A percentile compares a stretch with the other conserved stretches of the same genome.
Evolutionary conservation across 2,888 invertebrate genomes (phyloP).

Genomic region (Drosophila anomelani): DNA sequence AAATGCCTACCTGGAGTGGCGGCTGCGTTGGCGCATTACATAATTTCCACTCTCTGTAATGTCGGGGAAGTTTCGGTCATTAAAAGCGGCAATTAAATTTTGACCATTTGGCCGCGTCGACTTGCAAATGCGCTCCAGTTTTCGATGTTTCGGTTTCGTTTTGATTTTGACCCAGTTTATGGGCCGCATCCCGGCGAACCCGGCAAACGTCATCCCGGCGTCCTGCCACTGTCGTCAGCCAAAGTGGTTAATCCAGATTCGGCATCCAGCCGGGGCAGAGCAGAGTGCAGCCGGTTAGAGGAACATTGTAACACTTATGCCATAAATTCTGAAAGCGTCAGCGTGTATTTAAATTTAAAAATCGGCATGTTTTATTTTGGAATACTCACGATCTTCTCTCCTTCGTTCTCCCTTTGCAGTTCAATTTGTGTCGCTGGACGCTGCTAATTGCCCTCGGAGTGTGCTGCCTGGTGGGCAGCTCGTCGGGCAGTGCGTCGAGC

Average conservation of each 20-base stretch:
- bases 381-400: slow-evolving; percentile 22
- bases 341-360: slow-evolving; percentile 39
- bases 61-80: slow-evolving; percentile 72
- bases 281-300: slow-evolving; percentile 39
- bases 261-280: slow-evolving; percentile 6
- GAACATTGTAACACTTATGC: slow-evolving; percentile 56
- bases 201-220: slow-evolving; percentile 48
- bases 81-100: slow-evolving; percentile 63
- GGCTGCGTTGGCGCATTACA: slow-evolving; percentile 56
- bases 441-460: slow-evolving; percentile 51
- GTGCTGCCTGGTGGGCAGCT: slow-evolving; percentile 46
- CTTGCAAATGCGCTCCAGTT: slow-evolving; percentile 77
- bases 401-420: slow-evolving; percentile 51
- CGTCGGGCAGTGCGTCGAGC: slow-evolving; percentile 44
- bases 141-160: slow-evolving; percentile 26
- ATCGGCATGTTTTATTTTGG: slow-evolving; percentile 34
- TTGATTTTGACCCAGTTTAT: slow-evolving; percentile 67
- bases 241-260: slow-evolving; percentile 57
- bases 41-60: slow-evolving; percentile 63
- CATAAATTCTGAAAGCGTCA: slow-evolving; percentile 51
- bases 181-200: slow-evolving; percentile 29
- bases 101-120: slow-evolving; percentile 64
- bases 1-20: slow-evolving; percentile 57
- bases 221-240: slow-evolving; percentile 55
- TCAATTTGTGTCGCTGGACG: slow-evolving; percentile 57